Evolutionary conservation across 2,797 vertebrate genomes (phyloP).

Genomic region (Lemur catta): DNA sequence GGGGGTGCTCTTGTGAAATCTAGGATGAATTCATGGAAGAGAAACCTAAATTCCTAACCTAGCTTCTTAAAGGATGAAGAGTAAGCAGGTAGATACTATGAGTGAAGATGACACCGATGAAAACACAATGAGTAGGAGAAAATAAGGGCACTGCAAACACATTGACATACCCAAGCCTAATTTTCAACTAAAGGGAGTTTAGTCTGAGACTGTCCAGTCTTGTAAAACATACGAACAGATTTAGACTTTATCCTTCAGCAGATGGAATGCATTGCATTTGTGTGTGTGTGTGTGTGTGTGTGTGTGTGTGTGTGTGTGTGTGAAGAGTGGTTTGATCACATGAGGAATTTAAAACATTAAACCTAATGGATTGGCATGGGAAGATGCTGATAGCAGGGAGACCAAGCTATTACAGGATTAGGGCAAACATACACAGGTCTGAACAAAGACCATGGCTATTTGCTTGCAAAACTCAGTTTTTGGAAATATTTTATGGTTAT

Average conservation of each 20-base stretch:
- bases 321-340: not conserved
- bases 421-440: not conserved
- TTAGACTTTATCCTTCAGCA: not conserved
- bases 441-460: not conserved
- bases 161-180: accelerated
- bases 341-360: not conserved
- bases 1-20: not conserved
- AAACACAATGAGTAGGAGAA: not conserved
- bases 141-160: not conserved
- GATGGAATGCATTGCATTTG: not conserved
- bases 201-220: accelerated
- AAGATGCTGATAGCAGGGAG: not conserved
- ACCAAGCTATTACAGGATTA: accelerated
- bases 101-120: not conserved
- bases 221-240: not conserved
- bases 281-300: not conserved
- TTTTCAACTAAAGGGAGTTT: not conserved
- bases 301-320: not conserved
- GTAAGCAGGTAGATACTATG: not conserved
- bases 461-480: not conserved
- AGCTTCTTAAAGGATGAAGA: not conserved
- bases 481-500: not conserved
- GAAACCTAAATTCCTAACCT: not conserved
- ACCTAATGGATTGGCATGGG: not conserved
- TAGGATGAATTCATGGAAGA: not conserved